Conservation (phyloP, 2,113 vertebrate species). For the Apeltes quadracus region DNA sequence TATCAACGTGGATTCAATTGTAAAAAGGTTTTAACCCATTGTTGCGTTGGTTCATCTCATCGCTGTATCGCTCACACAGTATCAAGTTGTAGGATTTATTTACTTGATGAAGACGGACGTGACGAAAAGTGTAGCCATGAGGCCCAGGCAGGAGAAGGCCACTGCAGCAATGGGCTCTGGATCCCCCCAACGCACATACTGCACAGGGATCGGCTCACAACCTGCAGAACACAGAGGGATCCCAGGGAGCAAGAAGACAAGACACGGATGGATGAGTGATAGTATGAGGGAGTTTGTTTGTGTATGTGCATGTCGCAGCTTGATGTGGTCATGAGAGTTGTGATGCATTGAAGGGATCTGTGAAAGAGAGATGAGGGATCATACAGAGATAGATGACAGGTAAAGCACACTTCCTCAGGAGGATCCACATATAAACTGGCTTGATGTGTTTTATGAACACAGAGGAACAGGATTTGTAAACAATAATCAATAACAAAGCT, state of each 20-base stretch:
- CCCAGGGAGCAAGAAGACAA: background rate
- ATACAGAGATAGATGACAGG: background rate
- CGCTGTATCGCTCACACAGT: background rate
- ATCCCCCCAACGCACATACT: constrained; percentile 95
- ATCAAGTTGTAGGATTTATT: background rate
- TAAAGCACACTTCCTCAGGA: background rate
- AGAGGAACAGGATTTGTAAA: constrained; percentile 3
- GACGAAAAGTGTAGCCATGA: constrained; percentile 94
- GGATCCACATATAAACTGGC: background rate
- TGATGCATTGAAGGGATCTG: background rate
- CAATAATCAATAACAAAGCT: constrained; percentile 4
- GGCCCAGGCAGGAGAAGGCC: constrained; percentile 93
- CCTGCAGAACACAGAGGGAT: constrained; percentile 76
- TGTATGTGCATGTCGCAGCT: background rate
- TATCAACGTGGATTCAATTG: background rate
- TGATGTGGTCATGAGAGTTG: background rate
- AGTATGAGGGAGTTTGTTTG: background rate
- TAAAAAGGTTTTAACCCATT: background rate
- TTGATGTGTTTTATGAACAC: background rate
- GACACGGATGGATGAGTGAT: background rate
- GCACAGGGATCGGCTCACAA: constrained; percentile 93
- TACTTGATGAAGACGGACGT: constrained; percentile 91
- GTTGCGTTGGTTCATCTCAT: background rate
- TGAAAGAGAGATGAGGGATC: background rate
- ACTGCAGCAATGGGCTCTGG: constrained; percentile 97